Conservation (phyloP, 1,140 invertebrate species). For the Eciton burchellii region DNA sequence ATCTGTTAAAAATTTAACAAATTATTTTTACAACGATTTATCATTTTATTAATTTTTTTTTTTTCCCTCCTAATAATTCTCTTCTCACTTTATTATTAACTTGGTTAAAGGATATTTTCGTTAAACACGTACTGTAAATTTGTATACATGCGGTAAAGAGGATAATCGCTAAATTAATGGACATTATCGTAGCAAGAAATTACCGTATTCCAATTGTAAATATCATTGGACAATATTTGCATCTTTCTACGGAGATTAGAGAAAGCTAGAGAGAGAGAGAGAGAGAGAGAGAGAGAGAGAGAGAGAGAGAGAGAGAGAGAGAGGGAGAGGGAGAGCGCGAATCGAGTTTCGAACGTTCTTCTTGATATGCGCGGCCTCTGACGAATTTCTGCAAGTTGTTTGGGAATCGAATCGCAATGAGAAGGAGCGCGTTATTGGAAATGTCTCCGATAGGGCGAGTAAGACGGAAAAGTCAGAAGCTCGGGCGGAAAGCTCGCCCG, state of each 20-base stretch:
- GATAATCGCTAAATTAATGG: too few species aligned
- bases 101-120: background rate
- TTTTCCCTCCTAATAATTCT: background rate
- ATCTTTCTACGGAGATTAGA: too few species aligned
- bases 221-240: too few species aligned
- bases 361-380: background rate
- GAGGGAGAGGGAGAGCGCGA: too few species aligned
- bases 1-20: background rate
- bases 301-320: too few species aligned
- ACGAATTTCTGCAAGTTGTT: slow-evolving; percentile 38
- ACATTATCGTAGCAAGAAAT: too few species aligned
- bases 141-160: background rate
- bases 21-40: background rate
- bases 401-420: slow-evolving; percentile 49
- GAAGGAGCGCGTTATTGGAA: slow-evolving; percentile 62
- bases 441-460: slow-evolving; percentile 43
- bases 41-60: background rate
- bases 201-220: too few species aligned
- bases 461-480: slow-evolving; percentile 59
- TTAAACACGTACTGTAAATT: background rate
- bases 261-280: too few species aligned
- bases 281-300: too few species aligned
- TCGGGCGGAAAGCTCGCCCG: slow-evolving; percentile 30
- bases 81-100: too few species aligned
- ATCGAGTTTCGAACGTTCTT: background rate